Evolutionary conservation across 2,797 vertebrate genomes (phyloP), one percentile per base, ranked within the genome.

Genomic region (Octomys mimax): DNA sequence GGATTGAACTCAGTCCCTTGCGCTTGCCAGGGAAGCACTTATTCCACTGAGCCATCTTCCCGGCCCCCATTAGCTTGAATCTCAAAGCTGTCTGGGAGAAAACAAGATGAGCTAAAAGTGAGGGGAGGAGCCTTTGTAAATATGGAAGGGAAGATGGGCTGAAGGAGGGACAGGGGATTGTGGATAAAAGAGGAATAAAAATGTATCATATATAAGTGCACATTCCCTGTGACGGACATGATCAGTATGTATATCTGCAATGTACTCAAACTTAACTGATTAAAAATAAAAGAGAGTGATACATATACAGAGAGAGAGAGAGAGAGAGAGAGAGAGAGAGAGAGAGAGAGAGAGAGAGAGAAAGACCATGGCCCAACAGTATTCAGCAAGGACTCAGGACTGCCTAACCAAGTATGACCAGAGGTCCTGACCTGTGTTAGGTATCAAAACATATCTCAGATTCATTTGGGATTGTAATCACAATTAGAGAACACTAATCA

Each of bases 351-450:
- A 13, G 12, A 79, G 12, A 61, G 6, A 49, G 46, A 9, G 42
- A 13, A 10, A 49, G 7, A 62, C 0, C 16, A 3, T 9, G 19
- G 0, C 10, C 31, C 5, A 10, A 39, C 1, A n/a, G 26, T 31
- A 91, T 24, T 13, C 26, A 87, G 11, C 6, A 18, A 66, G 46
- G 26, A 0, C 19, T 91, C 71, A 75, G 39, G 10, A 46, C 3
- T 24, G 28, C 9, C 5, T 78, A 5, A 52, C 22, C 7, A 28
- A 16, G 14, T 18, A 4, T 31, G 8, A 49, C 46, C 12, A 22
- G 33, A 39, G n/a, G 21, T 39, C 4, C 13, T 33, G 26, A 62
- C 0, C 52, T 91, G 4, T n/a, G 7, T 4, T 68, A 87, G 11
- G 0, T 64, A n/a, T 3, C 39, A 59, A 52, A 75, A 75, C 24